Evolutionary conservation across 2,888 invertebrate genomes (phyloP).

Genomic region (Anthoptus insignis): DNA sequence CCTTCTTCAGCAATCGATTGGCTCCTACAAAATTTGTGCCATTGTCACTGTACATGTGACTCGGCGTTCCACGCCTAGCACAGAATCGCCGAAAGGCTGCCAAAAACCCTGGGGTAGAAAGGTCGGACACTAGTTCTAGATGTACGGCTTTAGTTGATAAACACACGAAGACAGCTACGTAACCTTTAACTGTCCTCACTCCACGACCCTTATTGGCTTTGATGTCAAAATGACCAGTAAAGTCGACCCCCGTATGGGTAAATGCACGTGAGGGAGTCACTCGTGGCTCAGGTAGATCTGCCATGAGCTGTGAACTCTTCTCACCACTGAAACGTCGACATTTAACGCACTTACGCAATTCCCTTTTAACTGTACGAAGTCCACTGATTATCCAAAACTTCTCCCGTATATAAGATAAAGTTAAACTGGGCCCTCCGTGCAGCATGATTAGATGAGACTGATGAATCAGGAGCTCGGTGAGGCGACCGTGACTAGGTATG

Average conservation of each 20-base stretch:
- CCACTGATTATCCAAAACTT: slow-evolving; percentile 6
- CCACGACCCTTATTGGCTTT: slow-evolving; percentile 13
- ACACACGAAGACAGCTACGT: slow-evolving; percentile 23
- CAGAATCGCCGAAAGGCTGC: slow-evolving; percentile 25
- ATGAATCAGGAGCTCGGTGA: neutral
- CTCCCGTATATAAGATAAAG: neutral
- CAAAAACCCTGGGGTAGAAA: slow-evolving; percentile 23
- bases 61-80: slow-evolving; percentile 8
- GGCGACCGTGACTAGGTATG: neutral
- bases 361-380: slow-evolving; percentile 3
- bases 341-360: neutral
- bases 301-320: slow-evolving; percentile 4
- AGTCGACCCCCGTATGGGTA: slow-evolving; percentile 8
- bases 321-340: neutral
- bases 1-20: neutral
- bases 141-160: neutral
- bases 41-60: slow-evolving; percentile 28
- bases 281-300: neutral
- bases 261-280: slow-evolving; percentile 6
- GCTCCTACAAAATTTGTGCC: slow-evolving; percentile 11
- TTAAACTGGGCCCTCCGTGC: slow-evolving; percentile 8
- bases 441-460: neutral
- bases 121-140: slow-evolving; percentile 22
- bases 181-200: slow-evolving; percentile 17
- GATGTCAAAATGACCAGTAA: slow-evolving; percentile 12